phyloP scores from a whole-genome alignment of 1,140 invertebrate genomes.

The Liolophura sinensis region DNA sequence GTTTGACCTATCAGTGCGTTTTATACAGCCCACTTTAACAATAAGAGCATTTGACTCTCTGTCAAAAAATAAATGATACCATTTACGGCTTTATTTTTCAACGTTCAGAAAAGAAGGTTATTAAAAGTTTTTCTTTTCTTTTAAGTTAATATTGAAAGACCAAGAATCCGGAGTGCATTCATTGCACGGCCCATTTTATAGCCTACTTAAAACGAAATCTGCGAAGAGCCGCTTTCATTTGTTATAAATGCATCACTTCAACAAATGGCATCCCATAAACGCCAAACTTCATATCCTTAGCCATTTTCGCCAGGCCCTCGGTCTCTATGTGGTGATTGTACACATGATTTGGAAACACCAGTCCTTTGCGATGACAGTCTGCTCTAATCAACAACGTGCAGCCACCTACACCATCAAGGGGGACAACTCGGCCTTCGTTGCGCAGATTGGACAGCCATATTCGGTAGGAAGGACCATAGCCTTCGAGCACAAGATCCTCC shows the following conservation, averaged over 20 bases:
- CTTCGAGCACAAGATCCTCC: conserved; percentile 42
- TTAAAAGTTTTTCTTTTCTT: no score
- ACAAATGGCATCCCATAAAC: conserved; percentile 48
- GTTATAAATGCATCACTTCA: conserved; percentile 22
- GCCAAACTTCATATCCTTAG: conserved; percentile 36
- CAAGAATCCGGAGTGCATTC: no score
- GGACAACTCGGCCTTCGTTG: conserved; percentile 43
- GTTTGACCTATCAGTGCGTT: no score
- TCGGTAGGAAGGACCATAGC: conserved; percentile 38
- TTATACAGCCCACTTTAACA: no score
- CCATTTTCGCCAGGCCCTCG: conserved; percentile 52
- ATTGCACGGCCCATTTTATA: no score
- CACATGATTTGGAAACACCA: conserved; percentile 43
- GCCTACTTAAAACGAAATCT: no score
- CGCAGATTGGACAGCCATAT: conserved; percentile 44
- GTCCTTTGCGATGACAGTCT: conserved; percentile 40
- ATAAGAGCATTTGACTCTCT: no score
- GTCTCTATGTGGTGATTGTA: conserved; percentile 51
- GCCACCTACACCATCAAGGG: conserved; percentile 51
- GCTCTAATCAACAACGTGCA: conserved; percentile 42
- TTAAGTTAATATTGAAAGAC: no score
- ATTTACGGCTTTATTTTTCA: no score
- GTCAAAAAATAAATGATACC: no score
- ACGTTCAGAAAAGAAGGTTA: no score
- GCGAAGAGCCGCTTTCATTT: no score